Base-by-base conservation (phyloP, 2,888 invertebrate species). In the Drosophila prostipennis region DNA sequence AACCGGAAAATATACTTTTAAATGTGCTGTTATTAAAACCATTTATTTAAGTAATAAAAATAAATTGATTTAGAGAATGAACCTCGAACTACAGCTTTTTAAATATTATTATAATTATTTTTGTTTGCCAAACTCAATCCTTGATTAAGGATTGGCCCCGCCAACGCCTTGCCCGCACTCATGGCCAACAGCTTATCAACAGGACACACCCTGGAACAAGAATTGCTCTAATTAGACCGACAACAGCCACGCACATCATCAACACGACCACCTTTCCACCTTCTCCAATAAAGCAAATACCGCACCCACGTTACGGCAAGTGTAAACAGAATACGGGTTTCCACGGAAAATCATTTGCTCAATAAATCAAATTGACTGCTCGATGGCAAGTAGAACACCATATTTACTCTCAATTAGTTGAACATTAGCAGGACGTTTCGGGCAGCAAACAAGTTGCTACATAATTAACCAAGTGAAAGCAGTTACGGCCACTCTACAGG, bases 371-470 rank as follows among this genome's bases (percentile, higher is more conserved):
- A 75, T 51, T 53, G 52, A 36, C 72, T 74, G 42, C 56, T 60
- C 67, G 58, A 37, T 37, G 53, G 60, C 64, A 52, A 61, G 65
- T 65, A 64, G 77, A 72, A 72, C 60, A 71, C 46, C 77, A 70
- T 84, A 78, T 84, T 82, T 82, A 71, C 87, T 73, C 86, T 77
- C 83, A 84, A 87, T 84, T 84, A 85, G 67, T 45, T 77, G 19
- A 58, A 68, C 78, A 83, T 87, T 87, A 77, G 76, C 70, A 52
- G 37, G 55, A 69, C 63, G 52, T 68, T 49, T 70, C 5, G 26
- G 36, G n/a, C 53, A 67, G 63, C 48, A 61, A 60, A 54, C 40
- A 53, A 52, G 58, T 43, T 59, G 60, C 76, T 63, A 13, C 34
- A 13, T 72, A 76, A 74, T 83, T 76, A 74, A 80, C 59, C 57